Evolutionary conservation across 2,113 vertebrate genomes (phyloP).

Genomic region (Suricata suricatta): DNA sequence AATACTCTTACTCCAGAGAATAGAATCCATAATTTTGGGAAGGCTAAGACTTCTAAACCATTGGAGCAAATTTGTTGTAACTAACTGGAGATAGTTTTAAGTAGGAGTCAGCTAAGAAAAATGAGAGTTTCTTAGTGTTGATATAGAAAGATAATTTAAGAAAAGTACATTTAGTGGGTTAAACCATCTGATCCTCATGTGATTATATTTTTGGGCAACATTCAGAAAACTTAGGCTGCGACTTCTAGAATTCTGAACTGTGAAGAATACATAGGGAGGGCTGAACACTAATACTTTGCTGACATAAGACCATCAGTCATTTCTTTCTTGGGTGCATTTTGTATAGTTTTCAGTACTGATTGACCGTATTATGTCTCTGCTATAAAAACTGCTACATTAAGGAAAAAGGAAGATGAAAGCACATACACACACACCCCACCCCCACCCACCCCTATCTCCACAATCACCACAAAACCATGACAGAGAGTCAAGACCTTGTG

Average conservation of each 20-base stretch:
- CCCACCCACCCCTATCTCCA: too few relatives aligned
- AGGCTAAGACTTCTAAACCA: conserved; percentile 57
- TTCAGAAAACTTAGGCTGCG: conserved; percentile 49
- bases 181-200: conserved; percentile 69
- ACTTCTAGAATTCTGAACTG: conserved; percentile 76
- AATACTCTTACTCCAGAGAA: neutral
- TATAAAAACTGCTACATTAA: conserved; percentile 73
- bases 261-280: conserved; percentile 71
- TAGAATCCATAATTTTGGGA: conserved; percentile 46
- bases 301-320: conserved; percentile 79
- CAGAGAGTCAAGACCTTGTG: conserved; percentile 26
- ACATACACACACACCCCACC: neutral
- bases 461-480: neutral
- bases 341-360: conserved; percentile 77
- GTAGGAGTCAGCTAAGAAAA: conserved; percentile 72
- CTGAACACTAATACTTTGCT: conserved; percentile 73
- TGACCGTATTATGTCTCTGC: conserved; percentile 76
- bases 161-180: conserved; percentile 68
- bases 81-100: conserved; percentile 64
- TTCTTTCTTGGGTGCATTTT: conserved; percentile 73
- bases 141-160: conserved; percentile 77
- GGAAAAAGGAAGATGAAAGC: neutral
- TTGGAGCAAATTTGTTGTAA: conserved; percentile 73
- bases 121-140: conserved; percentile 73
- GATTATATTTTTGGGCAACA: conserved; percentile 44